Base-by-base conservation (phyloP, 2,797 vertebrate species). In the Alfaro cultratus region DNA sequence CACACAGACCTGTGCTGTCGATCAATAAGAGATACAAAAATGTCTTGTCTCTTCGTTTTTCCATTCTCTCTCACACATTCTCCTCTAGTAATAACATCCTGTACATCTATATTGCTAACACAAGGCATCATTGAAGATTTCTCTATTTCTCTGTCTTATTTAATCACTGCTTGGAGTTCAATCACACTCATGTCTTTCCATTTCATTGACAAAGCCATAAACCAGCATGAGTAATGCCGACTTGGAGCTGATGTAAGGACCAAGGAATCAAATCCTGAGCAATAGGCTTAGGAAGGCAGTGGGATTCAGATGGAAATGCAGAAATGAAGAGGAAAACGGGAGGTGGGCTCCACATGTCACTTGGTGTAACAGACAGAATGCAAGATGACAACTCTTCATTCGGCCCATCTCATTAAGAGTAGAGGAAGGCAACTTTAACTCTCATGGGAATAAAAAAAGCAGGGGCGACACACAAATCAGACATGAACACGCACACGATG, bases 141-240 rank as follows among this genome's bases (percentile, higher is more conserved):
- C 43, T 79, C 73, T 78, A 75, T 74, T 79, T 68, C 31, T 73
- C 34, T 31, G 53, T 75, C 80, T 81, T 55, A 83, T 88, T 91
- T 77, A 82, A 81, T 91, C 77, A 74, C 74, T 1, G 45, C 4
- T 31, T 31, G 57, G 5, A 45, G 80, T 85, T 90, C 83, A 88
- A 83, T 91, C 86, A 82, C 79, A 29, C 31, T 4, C 1, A 0
- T 51, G 51, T 77, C 64, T 75, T 82, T 85, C 81, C 80, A 60
- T 79, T 45, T 67, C 89, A 93, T 91, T 89, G 93, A 93, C 88
- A 87, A 91, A 93, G 73, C 86, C 86, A 88, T 90, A 90, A 84
- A 91, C 85, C 85, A 86, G 84, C 79, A 83, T 85, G 86, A 83
- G 79, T 80, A 55, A 83, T 60, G 15, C 60, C 79, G 43, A 77